A percentile compares a stretch with the other conserved stretches of the same genome.
phyloP scores from a whole-genome alignment of 2,888 invertebrate genomes.

The Geotrupes spiniger region DNA sequence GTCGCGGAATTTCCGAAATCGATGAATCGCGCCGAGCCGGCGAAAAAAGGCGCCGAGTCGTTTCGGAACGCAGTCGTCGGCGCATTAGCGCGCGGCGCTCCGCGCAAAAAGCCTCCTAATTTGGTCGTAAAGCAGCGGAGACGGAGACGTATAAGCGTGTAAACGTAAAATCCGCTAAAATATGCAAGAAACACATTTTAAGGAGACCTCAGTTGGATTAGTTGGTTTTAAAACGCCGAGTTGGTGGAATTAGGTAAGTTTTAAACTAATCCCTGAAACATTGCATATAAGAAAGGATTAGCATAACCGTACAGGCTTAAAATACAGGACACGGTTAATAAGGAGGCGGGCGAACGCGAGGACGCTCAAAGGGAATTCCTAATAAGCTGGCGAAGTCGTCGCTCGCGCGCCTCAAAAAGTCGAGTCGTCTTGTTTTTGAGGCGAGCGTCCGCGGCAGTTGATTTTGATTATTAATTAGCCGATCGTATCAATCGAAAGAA shows the following conservation, averaged over 20 bases:
- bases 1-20: too few relatives aligned
- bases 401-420: too few relatives aligned
- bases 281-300: constrained; percentile 35
- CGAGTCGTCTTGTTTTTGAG: too few relatives aligned
- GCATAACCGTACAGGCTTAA: constrained; percentile 19
- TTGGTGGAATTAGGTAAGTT: constrained; percentile 34
- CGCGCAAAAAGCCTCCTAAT: not conserved
- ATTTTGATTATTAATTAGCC: too few relatives aligned
- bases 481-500: too few relatives aligned
- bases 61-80: not conserved
- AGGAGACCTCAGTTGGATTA: constrained; percentile 34
- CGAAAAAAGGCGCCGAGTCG: not conserved
- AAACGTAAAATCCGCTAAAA: constrained; percentile 28
- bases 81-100: not conserved
- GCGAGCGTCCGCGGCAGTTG: too few relatives aligned
- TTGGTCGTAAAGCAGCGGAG: not conserved
- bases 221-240: constrained; percentile 33
- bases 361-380: constrained; percentile 1
- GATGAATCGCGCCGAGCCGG: too few relatives aligned
- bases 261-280: constrained; percentile 36
- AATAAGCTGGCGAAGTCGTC: too few relatives aligned
- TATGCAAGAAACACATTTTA: constrained; percentile 37
- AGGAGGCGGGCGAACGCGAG: constrained; percentile 2
- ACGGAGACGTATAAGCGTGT: not conserved
- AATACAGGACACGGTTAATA: constrained; percentile 16